phyloP scores from a whole-genome alignment of 2,888 invertebrate genomes.

The Heliconius aoede region DNA sequence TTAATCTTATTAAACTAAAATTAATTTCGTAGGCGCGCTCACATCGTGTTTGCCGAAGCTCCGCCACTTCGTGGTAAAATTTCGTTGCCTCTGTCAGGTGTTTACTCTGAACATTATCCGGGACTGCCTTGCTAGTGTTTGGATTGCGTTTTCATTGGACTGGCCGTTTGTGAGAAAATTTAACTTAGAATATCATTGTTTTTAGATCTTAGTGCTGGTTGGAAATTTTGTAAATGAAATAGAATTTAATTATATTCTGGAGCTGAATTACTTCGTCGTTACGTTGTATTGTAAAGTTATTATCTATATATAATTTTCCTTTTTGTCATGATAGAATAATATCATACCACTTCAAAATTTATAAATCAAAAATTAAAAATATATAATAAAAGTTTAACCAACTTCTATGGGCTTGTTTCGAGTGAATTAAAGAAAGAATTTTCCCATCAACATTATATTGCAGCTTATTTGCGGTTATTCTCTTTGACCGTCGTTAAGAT shows the following conservation, averaged over 20 bases:
- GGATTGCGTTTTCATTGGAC: conserved; percentile 57
- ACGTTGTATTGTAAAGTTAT: no score
- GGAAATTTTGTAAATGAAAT: neutral
- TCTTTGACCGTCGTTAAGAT: conserved; percentile 84
- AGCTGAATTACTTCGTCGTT: neutral
- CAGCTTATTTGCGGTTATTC: conserved; percentile 84
- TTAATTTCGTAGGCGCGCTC: conserved; percentile 44
- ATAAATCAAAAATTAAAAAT: conserved; percentile 64
- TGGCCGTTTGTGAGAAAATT: conserved; percentile 60
- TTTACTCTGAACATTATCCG: conserved; percentile 69
- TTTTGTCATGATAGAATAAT: neutral
- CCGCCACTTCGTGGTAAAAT: conserved; percentile 64
- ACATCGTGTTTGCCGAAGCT: conserved; percentile 57
- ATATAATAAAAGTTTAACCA: conserved; percentile 71
- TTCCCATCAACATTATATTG: conserved; percentile 78
- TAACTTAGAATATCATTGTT: conserved; percentile 47
- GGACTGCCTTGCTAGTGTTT: conserved; percentile 59
- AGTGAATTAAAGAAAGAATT: conserved; percentile 81
- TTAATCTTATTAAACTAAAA: conserved; percentile 26
- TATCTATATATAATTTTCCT: neutral
- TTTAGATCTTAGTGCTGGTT: conserved; percentile 26
- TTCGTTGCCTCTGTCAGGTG: conserved; percentile 70
- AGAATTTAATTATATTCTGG: neutral
- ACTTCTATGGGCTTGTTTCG: conserved; percentile 74
- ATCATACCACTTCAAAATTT: conserved; percentile 31